Evolutionary conservation across 2,888 invertebrate genomes (phyloP), one percentile per base, ranked within the genome.

Genomic region (Ectemnius lituratus): DNA sequence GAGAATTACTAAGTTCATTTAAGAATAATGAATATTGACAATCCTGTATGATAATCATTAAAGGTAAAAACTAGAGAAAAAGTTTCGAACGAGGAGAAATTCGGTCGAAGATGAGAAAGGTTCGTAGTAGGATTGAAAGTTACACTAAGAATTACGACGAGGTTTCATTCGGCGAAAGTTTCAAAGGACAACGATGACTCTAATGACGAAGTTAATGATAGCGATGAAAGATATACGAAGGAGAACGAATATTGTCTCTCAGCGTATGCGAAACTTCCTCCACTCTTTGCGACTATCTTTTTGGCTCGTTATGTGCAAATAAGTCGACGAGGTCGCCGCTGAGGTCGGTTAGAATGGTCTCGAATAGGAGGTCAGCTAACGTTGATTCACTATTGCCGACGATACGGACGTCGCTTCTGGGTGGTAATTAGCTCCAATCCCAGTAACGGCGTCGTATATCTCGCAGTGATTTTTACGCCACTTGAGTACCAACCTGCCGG

Each of bases 351-450:
- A 82, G 81, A 81, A 83, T 73, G 78, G 75, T 81, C 81, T 79
- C 83, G 75, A 82, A 85, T 87, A 86, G 86, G 82, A 84, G 86
- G 85, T 87, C 85, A 80, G 76, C 63, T 76, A 82, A 85, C 84
- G 85, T 82, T 86, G 86, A 86, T 86, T 84, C 86, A 82, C 84
- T 79, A 84, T 86, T 81, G 78, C 80, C 66, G 52, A 73, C 76
- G 79, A 84, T 86, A 82, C 78, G 79, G 80, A 84, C 84, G 83
- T 85, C 77, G 87, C 88, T 89, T 85, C 89, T 88, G 88, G 88
- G 89, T 88, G 88, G 89, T 87, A 89, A 89, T 89, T 89, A 89
- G 87, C 86, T 88, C 87, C 87, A 88, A 88, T 88, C 88, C 84
- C 72, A 62, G 85, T 88, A 87, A 89, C 85, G 75, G 85, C 87